A percentile compares a stretch with the other conserved stretches of the same genome.
Evolutionary conservation across 2,888 invertebrate species (phyloP).

Genomic region (Vanessa cardui): DNA sequence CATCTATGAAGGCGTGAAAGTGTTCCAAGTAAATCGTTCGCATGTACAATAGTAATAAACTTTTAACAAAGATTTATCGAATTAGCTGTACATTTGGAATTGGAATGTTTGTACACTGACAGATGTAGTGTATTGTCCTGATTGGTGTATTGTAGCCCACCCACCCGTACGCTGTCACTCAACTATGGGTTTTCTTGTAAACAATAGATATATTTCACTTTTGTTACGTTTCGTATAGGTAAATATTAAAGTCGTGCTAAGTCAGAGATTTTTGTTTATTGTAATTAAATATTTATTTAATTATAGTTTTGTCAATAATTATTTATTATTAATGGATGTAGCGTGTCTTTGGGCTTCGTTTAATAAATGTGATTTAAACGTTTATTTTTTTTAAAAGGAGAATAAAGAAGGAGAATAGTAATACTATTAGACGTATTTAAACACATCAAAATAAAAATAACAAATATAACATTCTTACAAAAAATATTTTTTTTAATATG

Average conservation of each 20-base stretch:
- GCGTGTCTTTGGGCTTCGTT: too few species aligned
- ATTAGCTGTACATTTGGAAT: constrained; percentile 36
- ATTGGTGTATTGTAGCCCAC: constrained; percentile 63
- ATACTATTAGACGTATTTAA: too few species aligned
- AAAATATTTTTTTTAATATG: too few species aligned
- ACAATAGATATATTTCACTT: constrained; percentile 61
- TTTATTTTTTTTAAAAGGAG: too few species aligned
- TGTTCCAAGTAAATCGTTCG: too few species aligned
- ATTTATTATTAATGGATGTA: too few species aligned
- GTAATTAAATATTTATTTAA: constrained; percentile 2
- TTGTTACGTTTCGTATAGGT: constrained; percentile 48
- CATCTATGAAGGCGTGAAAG: not conserved
- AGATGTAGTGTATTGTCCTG: constrained; percentile 59
- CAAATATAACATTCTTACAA: too few species aligned
- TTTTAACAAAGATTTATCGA: constrained; percentile 12
- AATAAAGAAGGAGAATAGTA: too few species aligned
- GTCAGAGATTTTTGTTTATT: constrained; percentile 26
- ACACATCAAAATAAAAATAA: too few species aligned
- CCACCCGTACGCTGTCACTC: constrained; percentile 64
- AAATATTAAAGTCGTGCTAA: constrained; percentile 36
- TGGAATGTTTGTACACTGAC: constrained; percentile 51
- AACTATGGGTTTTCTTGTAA: constrained; percentile 69
- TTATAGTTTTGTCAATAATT: not conserved
- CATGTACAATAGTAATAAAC: constrained; percentile 12
- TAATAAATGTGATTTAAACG: too few species aligned